Evolutionary conservation across 2,888 invertebrate species (phyloP).

Genomic region (Caenorhabditis angaria): DNA sequence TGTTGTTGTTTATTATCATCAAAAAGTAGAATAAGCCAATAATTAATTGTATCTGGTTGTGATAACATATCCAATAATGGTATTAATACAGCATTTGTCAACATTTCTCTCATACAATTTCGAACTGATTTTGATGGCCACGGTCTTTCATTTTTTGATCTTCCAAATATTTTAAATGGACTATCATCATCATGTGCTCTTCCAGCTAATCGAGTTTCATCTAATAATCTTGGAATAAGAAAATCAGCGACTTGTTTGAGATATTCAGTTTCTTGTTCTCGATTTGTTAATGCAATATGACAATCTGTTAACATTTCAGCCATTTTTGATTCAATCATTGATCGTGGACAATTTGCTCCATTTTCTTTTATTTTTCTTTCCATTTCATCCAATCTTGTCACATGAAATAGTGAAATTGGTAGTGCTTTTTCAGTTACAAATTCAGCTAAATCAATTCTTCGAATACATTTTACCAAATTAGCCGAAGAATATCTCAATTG

Average conservation of each 20-base stretch:
- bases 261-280: slow-evolving; percentile 59
- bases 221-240: slow-evolving; percentile 60
- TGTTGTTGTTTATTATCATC: slow-evolving; percentile 24
- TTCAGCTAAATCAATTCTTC: slow-evolving; percentile 50
- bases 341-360: slow-evolving; percentile 31
- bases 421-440: slow-evolving; percentile 54
- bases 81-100: slow-evolving; percentile 61
- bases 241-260: slow-evolving; percentile 64
- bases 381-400: slow-evolving; percentile 32
- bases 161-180: slow-evolving; percentile 31
- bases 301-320: slow-evolving; percentile 51
- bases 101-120: slow-evolving; percentile 66
- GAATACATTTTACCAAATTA: slow-evolving; percentile 45
- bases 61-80: slow-evolving; percentile 67
- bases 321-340: slow-evolving; percentile 54
- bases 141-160: slow-evolving; percentile 30
- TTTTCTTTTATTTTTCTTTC: slow-evolving; percentile 13
- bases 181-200: slow-evolving; percentile 56
- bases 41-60: slow-evolving; percentile 70
- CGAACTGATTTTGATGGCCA: slow-evolving; percentile 68
- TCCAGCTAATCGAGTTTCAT: slow-evolving; percentile 64
- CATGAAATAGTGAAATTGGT: slow-evolving; percentile 60
- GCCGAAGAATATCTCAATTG: slow-evolving; percentile 62
- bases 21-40: slow-evolving; percentile 59
- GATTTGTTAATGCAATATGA: slow-evolving; percentile 60